Conservation (phyloP, 1,140 invertebrate species). For the Portunus trituberculatus region DNA sequence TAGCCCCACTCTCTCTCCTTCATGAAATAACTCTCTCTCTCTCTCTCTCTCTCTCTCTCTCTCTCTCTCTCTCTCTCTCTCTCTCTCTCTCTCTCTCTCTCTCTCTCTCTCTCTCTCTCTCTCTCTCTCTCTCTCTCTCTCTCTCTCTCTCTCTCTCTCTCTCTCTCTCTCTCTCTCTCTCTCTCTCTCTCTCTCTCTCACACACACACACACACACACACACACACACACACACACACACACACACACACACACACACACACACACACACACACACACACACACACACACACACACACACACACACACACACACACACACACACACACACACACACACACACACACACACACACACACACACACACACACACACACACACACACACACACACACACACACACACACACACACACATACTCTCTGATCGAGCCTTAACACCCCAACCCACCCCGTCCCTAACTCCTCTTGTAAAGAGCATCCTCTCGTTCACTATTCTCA, state of each 20-base stretch:
- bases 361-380: slow-evolving; percentile 25
- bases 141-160: slow-evolving; percentile 9
- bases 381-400: background rate
- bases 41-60: background rate
- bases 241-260: slow-evolving; percentile 28
- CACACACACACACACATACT: slow-evolving; percentile 31
- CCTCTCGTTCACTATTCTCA: slow-evolving; percentile 16
- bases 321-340: background rate
- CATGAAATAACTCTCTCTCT: background rate
- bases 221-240: background rate
- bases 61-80: background rate
- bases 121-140: slow-evolving; percentile 20
- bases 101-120: slow-evolving; percentile 27
- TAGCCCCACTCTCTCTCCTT: background rate
- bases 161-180: background rate
- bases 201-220: slow-evolving; percentile 15
- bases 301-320: slow-evolving; percentile 4
- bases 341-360: slow-evolving; percentile 1
- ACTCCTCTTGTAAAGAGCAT: background rate
- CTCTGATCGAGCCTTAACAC: too few species aligned
- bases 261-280: slow-evolving; percentile 34
- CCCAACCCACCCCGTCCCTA: background rate
- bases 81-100: slow-evolving; percentile 44
- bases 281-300: slow-evolving; percentile 12
- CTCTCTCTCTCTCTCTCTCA: background rate